Base-by-base conservation (phyloP, 2,888 invertebrate species). In the Sarcophaga rosellei region DNA sequence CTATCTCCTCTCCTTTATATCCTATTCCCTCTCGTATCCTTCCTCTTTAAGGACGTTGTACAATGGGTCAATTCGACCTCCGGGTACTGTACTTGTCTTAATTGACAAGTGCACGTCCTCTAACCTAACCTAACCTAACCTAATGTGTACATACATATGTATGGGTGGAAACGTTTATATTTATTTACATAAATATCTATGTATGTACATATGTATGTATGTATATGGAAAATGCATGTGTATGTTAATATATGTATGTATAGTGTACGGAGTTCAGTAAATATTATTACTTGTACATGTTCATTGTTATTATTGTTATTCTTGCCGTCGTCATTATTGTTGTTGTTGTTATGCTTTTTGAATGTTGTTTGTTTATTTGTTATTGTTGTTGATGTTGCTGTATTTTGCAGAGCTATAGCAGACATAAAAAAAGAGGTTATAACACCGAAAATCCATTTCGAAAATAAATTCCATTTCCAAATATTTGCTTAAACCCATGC, bases 401-500 rank as follows among this genome's bases (percentile, higher is more conserved):
- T 53, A 15, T 15, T 53, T 53, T 53, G 53, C 17, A 53, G 17
- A 17, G 1, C 1, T 17, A 15, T 53, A 17, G 53, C 21, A 61
- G 61, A 25, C 20, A 47, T n/a, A 53, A 65, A 17, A 20, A 75
- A 8, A 44, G 57, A 61, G 45, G 62, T 69, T 69, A 47, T 47
- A 69, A 78, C 78, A 70, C 70, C 63, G 47, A 78, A 69, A 78
- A 70, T 21, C 63, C 78, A 78, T 78, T 78, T 78, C 57, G 47
- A 63, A 20, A 69, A 78, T 70, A 53, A 47, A 35, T 69, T 69
- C 47, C 77, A 78, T 78, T 78, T 78, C 15, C 44, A 45, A 77
- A 77, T 77, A 77, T 77, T 77, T 69, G 68, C 35, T 68, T 77
- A 76, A 76, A 66, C 53, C 21, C 53, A 10, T 11, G 61, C 61